Base-by-base conservation (phyloP, 2,888 invertebrate genomes). In the Lomographa bimaculata region DNA sequence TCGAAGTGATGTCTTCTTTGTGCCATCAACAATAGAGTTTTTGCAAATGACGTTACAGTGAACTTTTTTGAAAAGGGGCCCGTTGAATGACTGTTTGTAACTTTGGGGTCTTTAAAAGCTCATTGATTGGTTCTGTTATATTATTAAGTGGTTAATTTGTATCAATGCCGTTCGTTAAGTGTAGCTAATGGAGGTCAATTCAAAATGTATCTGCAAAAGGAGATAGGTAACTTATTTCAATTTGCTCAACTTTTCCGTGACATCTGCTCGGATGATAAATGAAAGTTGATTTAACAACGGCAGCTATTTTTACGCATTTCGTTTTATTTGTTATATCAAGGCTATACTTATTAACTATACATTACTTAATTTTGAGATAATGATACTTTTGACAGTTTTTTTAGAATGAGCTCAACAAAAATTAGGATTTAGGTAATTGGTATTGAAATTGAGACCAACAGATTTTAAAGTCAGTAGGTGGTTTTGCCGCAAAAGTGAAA, bases 1-100 rank as follows among this genome's bases (percentile, higher is more conserved):
- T 36, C 29, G 30, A 42, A 32, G 60, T 81, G 85, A 87, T 82
- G 79, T 87, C 87, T 87, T 86, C 87, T 77, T 87, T 87, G 79
- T 85, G 74, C 63, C 65, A 52, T 61, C 51, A 64, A 86, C 85
- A 87, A 86, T 76, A 47, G 77, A 41, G 68, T 84, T 87, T 86
- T 86, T 81, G 84, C 84, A 82, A 84, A 83, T 79, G 79, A 73
- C 70, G 68, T 63, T 70, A 71, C 64, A 61, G 68, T 64, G 61
- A 59, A 62, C 67, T 76, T 79, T 79, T 77, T 71, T 60, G 42
- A 50, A 59, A 65, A 71, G 66, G 71, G 65, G 58, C 55, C 57
- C 40, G 55, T 46, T 71, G 71, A 76, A 75, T 82, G 77, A 74
- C 57, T 71, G 63, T 60, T 73, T 70, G 64, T 71, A 72, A 73